These are phyloP conservation scores for Austrofundulus limnaeus DNA, from an alignment of 2,113 vertebrate genomes.

Conservation along the genomic window DNA sequence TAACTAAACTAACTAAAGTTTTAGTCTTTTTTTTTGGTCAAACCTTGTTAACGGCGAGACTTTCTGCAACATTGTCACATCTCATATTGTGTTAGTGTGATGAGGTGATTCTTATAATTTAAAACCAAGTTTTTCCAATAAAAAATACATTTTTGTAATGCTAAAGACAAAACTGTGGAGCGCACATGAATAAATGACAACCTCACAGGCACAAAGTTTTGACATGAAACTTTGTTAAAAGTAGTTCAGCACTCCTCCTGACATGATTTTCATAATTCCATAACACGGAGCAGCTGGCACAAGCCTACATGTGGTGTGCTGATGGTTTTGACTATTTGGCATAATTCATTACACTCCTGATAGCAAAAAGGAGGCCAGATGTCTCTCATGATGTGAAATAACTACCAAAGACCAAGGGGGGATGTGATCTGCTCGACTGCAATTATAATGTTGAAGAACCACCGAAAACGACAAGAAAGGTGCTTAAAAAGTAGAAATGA, in stretches of 20 bases:
- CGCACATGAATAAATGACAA: constrained; percentile 2
- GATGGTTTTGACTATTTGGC: constrained; percentile 54
- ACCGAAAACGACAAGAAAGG: constrained; percentile 8
- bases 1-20: too few species aligned
- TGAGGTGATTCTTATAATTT: too few species aligned
- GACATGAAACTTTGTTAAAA: constrained; percentile 32
- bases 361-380: constrained; percentile 54
- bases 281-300: constrained; percentile 56
- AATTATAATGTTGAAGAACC: constrained; percentile 14
- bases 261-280: constrained; percentile 48
- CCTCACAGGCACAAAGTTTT: constrained; percentile 35
- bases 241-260: constrained; percentile 18
- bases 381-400: constrained; percentile 51
- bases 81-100: too few species aligned
- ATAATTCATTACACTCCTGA: constrained; percentile 50
- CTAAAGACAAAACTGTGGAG: too few species aligned
- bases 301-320: constrained; percentile 34
- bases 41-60: too few species aligned
- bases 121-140: too few species aligned
- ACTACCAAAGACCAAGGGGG: constrained; percentile 21
- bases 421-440: constrained; percentile 10
- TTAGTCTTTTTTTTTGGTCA: too few species aligned
- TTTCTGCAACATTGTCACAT: too few species aligned
- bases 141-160: too few species aligned
- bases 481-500: constrained; percentile 33